Evolutionary conservation across 2,797 vertebrate species (phyloP), one percentile per base, ranked within the genome.

Genomic region (Aeoliscus strigatus): DNA sequence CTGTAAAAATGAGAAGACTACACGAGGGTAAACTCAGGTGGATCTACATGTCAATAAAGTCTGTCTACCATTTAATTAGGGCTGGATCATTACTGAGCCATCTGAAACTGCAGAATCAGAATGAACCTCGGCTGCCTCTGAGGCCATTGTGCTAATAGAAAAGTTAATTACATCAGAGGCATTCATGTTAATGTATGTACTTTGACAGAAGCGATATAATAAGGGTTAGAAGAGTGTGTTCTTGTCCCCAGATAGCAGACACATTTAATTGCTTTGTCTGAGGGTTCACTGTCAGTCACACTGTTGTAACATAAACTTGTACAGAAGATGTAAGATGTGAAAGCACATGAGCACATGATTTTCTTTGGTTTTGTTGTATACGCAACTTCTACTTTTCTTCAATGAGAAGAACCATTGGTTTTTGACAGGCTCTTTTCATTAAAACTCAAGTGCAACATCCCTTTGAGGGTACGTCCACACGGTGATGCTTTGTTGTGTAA

Each of bases 91-190:
- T 80, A 82, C 66, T 60, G 70, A 81, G 70, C 69, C 59, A 57
- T 73, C 63, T 67, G 58, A 79, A 81, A 63, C 56, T 0, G 39
- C 53, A 35, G 53, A 50, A 42, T 61, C 69, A 42, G 75, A 77
- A 70, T 59, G 72, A 75, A 63, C 73, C 64, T 42, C 18, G 57
- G 54, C 57, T 79, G 73, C 73, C 82, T 82, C 71, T 66, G 60
- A 84, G 81, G 81, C 77, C 74, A 72, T 48, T 53, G 56, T 60
- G 75, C 71, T 85, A 85, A 85, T 86, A 86, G 79, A 83, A 83
- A 85, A 85, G 79, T 85, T 84, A 86, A 86, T 86, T 84, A 85
- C 77, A 85, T 85, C 75, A 81, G 60, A 73, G 66, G 73, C 71
- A 70, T 77, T 76, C 64, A 66, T 82, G 77, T 85, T 83, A 83